Evolutionary conservation across 2,113 vertebrate genomes (phyloP).

Genomic region (Stigmatopora argus): DNA sequence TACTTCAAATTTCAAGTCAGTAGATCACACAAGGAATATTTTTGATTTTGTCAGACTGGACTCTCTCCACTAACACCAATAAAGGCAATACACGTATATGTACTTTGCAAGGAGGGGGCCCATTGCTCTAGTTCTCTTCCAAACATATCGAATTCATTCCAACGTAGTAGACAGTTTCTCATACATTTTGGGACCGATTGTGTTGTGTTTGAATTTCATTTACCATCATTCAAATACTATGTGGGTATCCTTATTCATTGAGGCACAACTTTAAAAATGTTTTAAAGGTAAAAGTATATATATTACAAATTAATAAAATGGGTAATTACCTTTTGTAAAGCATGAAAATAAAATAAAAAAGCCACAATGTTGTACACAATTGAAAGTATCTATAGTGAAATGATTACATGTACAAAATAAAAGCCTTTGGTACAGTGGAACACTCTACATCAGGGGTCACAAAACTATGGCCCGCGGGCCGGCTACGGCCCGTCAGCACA

Average conservation of each 20-base stretch:
- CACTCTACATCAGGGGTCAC: constrained; percentile 13
- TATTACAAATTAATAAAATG: not conserved
- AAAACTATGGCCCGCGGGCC: too few relatives aligned
- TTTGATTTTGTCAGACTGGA: not conserved
- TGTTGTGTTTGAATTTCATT: not conserved
- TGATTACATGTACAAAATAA: constrained; percentile 19
- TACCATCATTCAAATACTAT: not conserved
- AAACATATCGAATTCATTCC: not conserved
- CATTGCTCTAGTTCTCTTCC: not conserved
- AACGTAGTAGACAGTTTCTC: not conserved
- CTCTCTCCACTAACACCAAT: constrained; percentile 2
- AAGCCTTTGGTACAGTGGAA: constrained; percentile 19
- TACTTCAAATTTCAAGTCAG: not conserved
- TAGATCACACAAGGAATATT: not conserved
- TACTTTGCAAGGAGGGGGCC: not conserved
- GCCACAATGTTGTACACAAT: constrained; percentile 20
- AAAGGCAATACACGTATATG: not conserved
- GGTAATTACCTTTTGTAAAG: not conserved
- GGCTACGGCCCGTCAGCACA: too few relatives aligned
- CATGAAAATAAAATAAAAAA: not conserved
- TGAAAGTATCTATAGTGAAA: constrained; percentile 38
- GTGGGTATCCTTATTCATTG: too few relatives aligned
- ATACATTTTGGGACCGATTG: not conserved
- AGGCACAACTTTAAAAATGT: too few relatives aligned
- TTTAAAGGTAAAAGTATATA: too few relatives aligned